Evolutionary conservation across 2,888 invertebrate genomes (phyloP).

Genomic region (Nephrotoma flavescens): DNA sequence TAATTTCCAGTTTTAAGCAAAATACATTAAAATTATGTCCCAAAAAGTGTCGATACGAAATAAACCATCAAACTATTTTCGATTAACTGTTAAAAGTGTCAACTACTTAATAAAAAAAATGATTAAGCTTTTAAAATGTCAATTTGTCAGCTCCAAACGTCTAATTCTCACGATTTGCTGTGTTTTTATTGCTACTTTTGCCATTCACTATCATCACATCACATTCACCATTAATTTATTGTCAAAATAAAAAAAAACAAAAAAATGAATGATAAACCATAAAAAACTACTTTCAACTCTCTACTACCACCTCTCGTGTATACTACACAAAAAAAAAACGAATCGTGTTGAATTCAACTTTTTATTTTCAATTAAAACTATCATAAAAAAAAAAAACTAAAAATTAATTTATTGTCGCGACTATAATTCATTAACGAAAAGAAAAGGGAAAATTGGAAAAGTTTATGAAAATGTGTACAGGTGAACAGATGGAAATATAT

Average conservation of each 20-base stretch:
- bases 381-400: neutral
- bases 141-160: neutral
- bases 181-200: neutral
- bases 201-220: neutral
- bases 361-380: neutral
- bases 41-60: no score
- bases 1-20: no score
- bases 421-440: neutral
- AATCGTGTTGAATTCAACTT: neutral
- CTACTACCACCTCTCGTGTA: neutral
- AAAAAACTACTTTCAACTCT: neutral
- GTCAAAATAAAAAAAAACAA: neutral
- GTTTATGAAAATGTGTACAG: neutral
- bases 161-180: neutral
- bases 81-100: no score
- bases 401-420: neutral
- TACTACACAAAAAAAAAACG: neutral
- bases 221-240: neutral
- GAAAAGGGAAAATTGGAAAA: neutral
- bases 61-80: no score
- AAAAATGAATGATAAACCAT: neutral
- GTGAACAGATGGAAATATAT: neutral
- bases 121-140: neutral
- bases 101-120: neutral
- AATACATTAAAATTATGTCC: no score